A percentile compares a stretch with the other conserved stretches of the same genome.
Conservation (phyloP, 2,797 vertebrate species). For the Neoniphon sammara region DNA sequence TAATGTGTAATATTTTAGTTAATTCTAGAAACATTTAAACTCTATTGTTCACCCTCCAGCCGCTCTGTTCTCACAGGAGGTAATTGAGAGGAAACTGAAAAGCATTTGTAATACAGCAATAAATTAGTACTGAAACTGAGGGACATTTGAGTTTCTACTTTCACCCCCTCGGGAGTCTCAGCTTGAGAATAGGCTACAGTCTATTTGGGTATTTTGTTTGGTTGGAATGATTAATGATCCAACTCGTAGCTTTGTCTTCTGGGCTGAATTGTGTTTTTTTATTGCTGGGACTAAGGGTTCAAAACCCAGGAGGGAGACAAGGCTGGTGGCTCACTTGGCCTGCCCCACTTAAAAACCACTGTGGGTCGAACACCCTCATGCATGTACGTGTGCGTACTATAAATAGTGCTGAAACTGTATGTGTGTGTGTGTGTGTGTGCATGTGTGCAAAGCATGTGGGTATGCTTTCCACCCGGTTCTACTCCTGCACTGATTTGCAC, state of each 20-base stretch:
- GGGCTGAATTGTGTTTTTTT: conserved; percentile 12
- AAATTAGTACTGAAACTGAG: conserved; percentile 1
- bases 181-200: neutral
- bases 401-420: neutral
- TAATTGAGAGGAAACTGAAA: conserved; percentile 7
- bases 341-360: neutral
- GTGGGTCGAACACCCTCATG: neutral
- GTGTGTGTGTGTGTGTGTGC: too few species aligned
- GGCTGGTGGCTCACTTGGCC: neutral
- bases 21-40: too few species aligned
- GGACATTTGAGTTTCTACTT: conserved; percentile 1
- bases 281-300: conserved; percentile 11
- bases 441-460: neutral
- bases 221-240: conserved; percentile 14
- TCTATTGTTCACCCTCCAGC: neutral
- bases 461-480: neutral
- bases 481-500: neutral
- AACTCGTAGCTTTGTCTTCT: conserved; percentile 13
- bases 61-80: conserved; percentile 14
- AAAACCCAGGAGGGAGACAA: neutral
- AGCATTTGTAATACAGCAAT: conserved; percentile 3
- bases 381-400: neutral
- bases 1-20: too few species aligned
- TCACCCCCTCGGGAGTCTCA: neutral
- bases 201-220: conserved; percentile 20